A percentile compares a stretch with the other conserved stretches of the same genome.
Evolutionary conservation across 2,888 invertebrate species (phyloP).

Genomic region (Stegana nigrithorax): DNA sequence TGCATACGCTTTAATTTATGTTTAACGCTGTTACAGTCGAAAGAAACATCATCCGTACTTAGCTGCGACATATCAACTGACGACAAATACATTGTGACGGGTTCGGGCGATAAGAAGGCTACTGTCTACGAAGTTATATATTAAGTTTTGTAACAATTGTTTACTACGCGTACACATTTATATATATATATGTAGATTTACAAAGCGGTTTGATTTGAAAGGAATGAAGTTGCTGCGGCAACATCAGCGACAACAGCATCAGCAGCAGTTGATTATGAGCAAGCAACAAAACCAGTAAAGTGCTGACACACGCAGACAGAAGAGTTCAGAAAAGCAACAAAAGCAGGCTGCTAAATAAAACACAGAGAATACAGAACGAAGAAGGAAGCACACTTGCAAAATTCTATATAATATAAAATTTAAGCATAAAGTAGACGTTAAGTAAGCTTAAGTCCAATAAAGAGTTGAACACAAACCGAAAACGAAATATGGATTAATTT

Average conservation of each 20-base stretch:
- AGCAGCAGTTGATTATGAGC: constrained; percentile 14
- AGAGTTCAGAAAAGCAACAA: background rate
- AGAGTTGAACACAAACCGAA: constrained; percentile 17
- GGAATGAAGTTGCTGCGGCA: background rate
- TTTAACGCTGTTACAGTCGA: constrained; percentile 74
- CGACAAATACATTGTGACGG: constrained; percentile 98
- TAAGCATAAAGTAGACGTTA: constrained; percentile 56
- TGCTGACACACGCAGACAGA: constrained; percentile 16
- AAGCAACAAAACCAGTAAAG: background rate
- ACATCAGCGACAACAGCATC: background rate
- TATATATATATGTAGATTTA: constrained; percentile 21
- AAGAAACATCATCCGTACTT: constrained; percentile 96
- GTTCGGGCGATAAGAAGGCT: constrained; percentile 97
- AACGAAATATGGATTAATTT: constrained; percentile 19
- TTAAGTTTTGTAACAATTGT: constrained; percentile 64
- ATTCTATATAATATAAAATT: constrained; percentile 48
- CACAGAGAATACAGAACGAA: background rate
- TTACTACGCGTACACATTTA: constrained; percentile 10
- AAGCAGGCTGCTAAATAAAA: background rate
- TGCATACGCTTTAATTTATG: background rate
- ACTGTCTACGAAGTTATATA: constrained; percentile 97
- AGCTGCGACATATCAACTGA: constrained; percentile 98
- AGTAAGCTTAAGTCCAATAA: constrained; percentile 57
- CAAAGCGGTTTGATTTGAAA: constrained; percentile 8
- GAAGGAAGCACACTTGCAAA: constrained; percentile 13